phyloP scores from a whole-genome alignment of 1,140 invertebrate species.

The Bombus waltoni region DNA sequence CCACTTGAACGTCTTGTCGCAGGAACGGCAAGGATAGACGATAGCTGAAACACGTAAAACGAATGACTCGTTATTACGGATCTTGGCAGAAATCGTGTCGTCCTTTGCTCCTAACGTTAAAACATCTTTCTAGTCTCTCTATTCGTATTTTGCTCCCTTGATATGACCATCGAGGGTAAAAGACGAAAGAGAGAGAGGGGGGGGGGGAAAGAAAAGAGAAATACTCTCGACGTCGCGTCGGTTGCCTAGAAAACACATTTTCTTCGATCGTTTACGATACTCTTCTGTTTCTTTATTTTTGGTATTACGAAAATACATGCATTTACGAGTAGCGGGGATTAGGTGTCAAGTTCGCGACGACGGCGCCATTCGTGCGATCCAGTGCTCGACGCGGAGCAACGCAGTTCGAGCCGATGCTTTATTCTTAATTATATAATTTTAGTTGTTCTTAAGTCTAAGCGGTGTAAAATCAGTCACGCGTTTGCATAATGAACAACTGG shows the following conservation, averaged over 20 bases:
- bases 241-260: slow-evolving; percentile 38
- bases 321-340: slow-evolving; percentile 76
- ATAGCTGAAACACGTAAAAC: slow-evolving; percentile 58
- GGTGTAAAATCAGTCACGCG: slow-evolving; percentile 16
- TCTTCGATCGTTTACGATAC: slow-evolving; percentile 28
- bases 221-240: not conserved
- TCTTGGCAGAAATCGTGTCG: not conserved
- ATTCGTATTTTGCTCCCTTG: no score
- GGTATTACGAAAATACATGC: slow-evolving; percentile 81
- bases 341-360: slow-evolving; percentile 54
- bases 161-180: no score
- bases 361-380: not conserved
- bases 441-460: slow-evolving; percentile 8
- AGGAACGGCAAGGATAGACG: slow-evolving; percentile 61
- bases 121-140: not conserved
- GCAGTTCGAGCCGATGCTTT: not conserved
- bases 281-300: slow-evolving; percentile 76
- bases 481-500: not conserved
- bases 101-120: not conserved
- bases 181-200: not conserved
- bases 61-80: not conserved
- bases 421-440: not conserved
- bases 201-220: no score
- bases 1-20: slow-evolving; percentile 84
- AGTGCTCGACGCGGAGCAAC: not conserved